These are phyloP conservation scores for Cenopis cana DNA, from an alignment of 2,888 invertebrate species.

Conservation along the genomic window DNA sequence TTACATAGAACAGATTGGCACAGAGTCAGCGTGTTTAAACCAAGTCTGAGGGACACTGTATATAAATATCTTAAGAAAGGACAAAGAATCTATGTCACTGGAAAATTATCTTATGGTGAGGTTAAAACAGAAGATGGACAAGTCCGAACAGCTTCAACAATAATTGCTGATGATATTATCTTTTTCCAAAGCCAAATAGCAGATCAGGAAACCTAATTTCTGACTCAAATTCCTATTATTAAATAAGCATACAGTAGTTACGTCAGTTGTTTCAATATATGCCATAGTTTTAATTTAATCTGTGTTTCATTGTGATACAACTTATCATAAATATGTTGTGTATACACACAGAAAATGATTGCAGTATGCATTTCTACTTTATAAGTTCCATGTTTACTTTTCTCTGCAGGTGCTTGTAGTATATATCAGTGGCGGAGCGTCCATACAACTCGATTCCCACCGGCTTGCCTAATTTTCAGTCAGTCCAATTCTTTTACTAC, in stretches of 20 bases:
- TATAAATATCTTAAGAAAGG: conserved; percentile 94
- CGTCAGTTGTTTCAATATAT: conserved; percentile 27
- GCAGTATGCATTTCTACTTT: neutral
- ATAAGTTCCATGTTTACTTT: neutral
- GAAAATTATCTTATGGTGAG: conserved; percentile 94
- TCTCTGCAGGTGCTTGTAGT: neutral
- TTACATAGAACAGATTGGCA: conserved; percentile 97
- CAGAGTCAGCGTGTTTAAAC: conserved; percentile 93
- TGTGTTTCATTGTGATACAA: neutral
- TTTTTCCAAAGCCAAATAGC: conserved; percentile 87
- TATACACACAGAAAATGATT: neutral
- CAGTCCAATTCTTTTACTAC: no score
- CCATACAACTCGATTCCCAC: no score
- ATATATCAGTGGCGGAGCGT: no score
- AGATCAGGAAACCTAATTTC: conserved; percentile 48
- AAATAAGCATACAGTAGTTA: conserved; percentile 33
- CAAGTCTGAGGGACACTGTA: conserved; percentile 91
- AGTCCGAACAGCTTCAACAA: conserved; percentile 89
- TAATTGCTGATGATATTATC: conserved; percentile 95
- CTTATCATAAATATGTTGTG: neutral
- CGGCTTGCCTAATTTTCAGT: no score
- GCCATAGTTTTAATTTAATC: neutral
- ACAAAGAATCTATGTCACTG: conserved; percentile 92
- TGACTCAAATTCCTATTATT: conserved; percentile 25
- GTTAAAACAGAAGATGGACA: conserved; percentile 91